These are phyloP conservation scores for Semicossyphus pulcher DNA, from an alignment of 2,113 vertebrate species.

Conservation along the genomic window DNA sequence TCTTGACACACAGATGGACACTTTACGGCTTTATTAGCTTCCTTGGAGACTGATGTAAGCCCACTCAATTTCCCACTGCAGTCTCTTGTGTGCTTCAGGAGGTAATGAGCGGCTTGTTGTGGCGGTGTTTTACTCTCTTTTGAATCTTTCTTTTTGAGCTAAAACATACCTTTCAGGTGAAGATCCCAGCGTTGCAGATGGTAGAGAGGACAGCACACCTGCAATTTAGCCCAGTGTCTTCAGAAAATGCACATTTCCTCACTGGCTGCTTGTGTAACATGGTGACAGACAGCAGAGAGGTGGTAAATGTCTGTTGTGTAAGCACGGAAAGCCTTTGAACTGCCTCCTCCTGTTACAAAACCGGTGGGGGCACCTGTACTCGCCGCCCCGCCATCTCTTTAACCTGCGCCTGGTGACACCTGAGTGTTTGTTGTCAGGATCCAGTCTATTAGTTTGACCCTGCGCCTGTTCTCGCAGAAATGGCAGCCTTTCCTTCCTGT, in stretches of 20 bases:
- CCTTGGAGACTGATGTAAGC: constrained; percentile 20
- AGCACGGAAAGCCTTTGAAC: constrained; percentile 65
- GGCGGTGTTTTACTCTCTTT: constrained; percentile 15
- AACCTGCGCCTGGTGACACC: constrained; percentile 56
- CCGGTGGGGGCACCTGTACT: constrained; percentile 54
- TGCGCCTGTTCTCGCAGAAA: constrained; percentile 48
- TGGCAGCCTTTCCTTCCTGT: constrained; percentile 45
- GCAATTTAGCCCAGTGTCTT: constrained; percentile 5
- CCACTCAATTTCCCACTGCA: constrained; percentile 15
- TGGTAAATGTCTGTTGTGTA: constrained; percentile 69
- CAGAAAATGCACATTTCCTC: constrained; percentile 20
- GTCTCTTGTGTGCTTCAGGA: constrained; percentile 17
- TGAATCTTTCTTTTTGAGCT: constrained; percentile 9
- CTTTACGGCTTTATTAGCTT: constrained; percentile 41
- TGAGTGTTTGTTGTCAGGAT: constrained; percentile 67
- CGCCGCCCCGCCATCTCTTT: constrained; percentile 53
- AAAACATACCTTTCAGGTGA: constrained; percentile 35
- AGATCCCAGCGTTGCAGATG: constrained; percentile 11
- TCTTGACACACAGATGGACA: constrained; percentile 52
- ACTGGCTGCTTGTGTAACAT: constrained; percentile 7
- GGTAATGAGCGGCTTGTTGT: constrained; percentile 19
- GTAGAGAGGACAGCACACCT: neutral
- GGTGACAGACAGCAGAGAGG: constrained; percentile 46
- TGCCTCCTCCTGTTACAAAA: constrained; percentile 61
- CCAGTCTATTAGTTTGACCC: constrained; percentile 70